Percentiles rank a stretch among this genome's conserved stretches.
phyloP scores from a whole-genome alignment of 64 coral and sea anemone genomes.

The Astreopora myriophthalma region DNA sequence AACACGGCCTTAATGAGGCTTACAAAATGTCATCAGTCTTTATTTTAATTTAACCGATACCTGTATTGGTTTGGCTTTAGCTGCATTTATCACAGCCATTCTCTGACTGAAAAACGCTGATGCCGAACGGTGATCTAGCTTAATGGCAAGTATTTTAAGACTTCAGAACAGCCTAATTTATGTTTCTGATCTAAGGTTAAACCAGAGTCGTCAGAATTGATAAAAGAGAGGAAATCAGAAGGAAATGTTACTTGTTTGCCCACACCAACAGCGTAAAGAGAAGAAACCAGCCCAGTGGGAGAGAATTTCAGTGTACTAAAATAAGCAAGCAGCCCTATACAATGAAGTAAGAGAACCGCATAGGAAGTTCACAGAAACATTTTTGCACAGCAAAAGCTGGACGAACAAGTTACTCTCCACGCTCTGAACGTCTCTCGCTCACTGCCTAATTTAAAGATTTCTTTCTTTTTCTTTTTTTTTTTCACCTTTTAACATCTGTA shows the following conservation, averaged over 20 bases:
- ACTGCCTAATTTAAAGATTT: neutral
- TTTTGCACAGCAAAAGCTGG: neutral
- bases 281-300: neutral
- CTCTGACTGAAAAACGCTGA: too few species aligned
- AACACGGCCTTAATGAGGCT: too few species aligned
- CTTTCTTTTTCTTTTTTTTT: too few species aligned
- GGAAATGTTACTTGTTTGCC: neutral
- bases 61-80: too few species aligned
- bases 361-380: neutral
- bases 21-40: too few species aligned
- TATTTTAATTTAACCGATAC: too few species aligned
- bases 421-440: neutral
- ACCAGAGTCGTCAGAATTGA: neutral
- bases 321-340: neutral
- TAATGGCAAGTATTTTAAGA: too few species aligned
- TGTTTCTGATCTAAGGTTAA: too few species aligned
- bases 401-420: slow-evolving; percentile 4
- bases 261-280: neutral
- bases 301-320: neutral
- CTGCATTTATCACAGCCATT: too few species aligned
- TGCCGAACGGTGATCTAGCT: too few species aligned
- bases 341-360: neutral
- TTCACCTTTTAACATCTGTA: neutral
- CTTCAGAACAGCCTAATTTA: too few species aligned
- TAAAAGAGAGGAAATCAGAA: neutral